Base-by-base conservation (phyloP, 2,888 invertebrate species). In the Anoncus sp. region DNA sequence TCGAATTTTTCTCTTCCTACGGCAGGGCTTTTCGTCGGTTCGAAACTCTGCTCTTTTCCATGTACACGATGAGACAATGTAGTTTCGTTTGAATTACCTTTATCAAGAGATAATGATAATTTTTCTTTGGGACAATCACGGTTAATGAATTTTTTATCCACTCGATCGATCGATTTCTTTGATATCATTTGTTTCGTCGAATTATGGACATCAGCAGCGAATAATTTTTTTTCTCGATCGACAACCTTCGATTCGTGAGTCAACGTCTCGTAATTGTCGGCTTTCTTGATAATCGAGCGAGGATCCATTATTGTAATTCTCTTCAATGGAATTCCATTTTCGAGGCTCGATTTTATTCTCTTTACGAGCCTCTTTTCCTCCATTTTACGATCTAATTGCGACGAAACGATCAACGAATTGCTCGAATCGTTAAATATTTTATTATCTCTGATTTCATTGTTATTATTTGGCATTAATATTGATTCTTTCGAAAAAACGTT, bases 241-340 rank as follows among this genome's bases (percentile, higher is more conserved):
- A 9, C 9, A 16, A 47, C 55, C 47, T 31, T 40, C 18, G 49
- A 45, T 51, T 24, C 12, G 3, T 12, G 40, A 51, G 31, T n/a
- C 3, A 10, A 18, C 12, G 20, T n/a, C 1, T 27, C 35, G 38
- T 9, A 10, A 16, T 62, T 12, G 6, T 12, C 31, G 31, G 6
- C 47, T 24, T 40, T 67, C 20, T 31, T n/a, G n/a, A 12, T 3
- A 12, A 59, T 18, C 51, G 38, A 27, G 12, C 14, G 45, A 14
- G 71, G 78, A 55, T 81, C 79, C 38, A 43, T 67, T 59, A 75
- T 82, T 12, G 72, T 74, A 10, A 79, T 81, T 51, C 49, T 76
- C 47, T 81, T 79, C 12, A 76, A 40, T 35, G 78, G 78, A 14
- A 65, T 22, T 47, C 74, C 81, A 40, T 74, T 79, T 45, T 78